Evolutionary conservation across 1,140 invertebrate genomes (phyloP), one percentile per base, ranked within the genome.

Genomic region (Drosophila biarmipes): DNA sequence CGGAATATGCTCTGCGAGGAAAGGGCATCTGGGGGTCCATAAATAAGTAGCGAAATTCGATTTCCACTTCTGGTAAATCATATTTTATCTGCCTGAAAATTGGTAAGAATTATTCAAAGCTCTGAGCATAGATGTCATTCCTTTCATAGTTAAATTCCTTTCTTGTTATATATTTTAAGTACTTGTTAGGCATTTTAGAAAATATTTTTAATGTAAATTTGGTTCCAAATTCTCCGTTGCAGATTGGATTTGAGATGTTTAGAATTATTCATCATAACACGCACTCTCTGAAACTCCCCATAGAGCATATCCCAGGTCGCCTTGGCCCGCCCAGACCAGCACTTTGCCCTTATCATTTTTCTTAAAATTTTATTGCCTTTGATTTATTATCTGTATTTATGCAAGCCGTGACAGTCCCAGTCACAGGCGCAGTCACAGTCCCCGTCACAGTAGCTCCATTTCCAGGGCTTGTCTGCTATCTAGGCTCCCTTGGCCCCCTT

Each of bases 371-470:
- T 73, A 73, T 77, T 80, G 77, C 58, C 61, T 57, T 85, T 85
- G 80, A 85, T 85, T 85, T 85, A 85, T 85, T 85, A 77, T 80
- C 77, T 68, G 80, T 85, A 76, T 84, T 80, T 84, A 67, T 76
- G 77, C 62, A 46, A 59, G 67, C 75, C 68, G 72, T 63, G 54
- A 40, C 45, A 55, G 46, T 43, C 45, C 1, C 64, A 45, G 48
- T 62, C 53, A 8, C 62, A 76, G 15, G 43, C 19, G 0, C 46
- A 45, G 45, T 43, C 46, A 10, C 62, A 67, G 21, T 43, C n/a
- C n/a, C n/a, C n/a, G n/a, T n/a, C n/a, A n/a, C 53, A 40, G 58
- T 34, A 10, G 14, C 15, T 24, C 17, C 58, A 42, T n/a, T 37
- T n/a, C 15, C 43, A 31, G 8, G 35, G 14, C 12, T 19, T 62